These are phyloP conservation scores for Caerostris extrusa DNA, from an alignment of 1,140 invertebrate genomes.

Conservation along the genomic window DNA sequence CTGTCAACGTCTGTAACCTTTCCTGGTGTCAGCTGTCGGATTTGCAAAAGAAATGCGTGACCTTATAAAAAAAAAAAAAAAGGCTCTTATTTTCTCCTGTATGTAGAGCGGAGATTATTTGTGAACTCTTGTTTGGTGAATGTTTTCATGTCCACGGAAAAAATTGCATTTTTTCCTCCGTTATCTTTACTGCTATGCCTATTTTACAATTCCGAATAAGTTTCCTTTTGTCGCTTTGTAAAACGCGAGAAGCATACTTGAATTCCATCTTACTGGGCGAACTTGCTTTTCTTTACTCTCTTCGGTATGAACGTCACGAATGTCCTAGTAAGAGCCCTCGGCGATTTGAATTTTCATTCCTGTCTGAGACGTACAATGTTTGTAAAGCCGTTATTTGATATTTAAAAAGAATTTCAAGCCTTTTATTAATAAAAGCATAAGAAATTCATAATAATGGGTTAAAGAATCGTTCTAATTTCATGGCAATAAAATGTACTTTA, in stretches of 20 bases:
- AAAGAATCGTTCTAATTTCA: too few species aligned
- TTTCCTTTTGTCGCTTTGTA: neutral
- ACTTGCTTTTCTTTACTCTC: neutral
- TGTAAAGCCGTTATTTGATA: neutral
- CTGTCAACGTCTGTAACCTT: neutral
- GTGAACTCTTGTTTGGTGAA: too few species aligned
- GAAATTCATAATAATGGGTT: too few species aligned
- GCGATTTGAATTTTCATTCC: neutral
- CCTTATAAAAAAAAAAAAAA: too few species aligned
- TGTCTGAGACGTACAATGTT: neutral
- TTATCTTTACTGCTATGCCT: neutral
- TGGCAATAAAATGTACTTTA: too few species aligned
- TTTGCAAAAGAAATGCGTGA: neutral
- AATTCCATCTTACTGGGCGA: neutral
- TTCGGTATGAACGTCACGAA: neutral
- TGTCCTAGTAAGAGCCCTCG: neutral
- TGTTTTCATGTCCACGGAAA: too few species aligned
- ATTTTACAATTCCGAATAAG: neutral
- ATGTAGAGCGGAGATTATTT: too few species aligned
- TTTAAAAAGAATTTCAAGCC: neutral
- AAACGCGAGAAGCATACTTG: neutral
- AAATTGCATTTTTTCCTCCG: neutral
- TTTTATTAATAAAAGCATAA: too few species aligned
- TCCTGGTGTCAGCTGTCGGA: neutral
- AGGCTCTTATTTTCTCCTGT: too few species aligned